Base-by-base conservation (phyloP, 1,140 invertebrate genomes). In the Harlomillsia oculata region DNA sequence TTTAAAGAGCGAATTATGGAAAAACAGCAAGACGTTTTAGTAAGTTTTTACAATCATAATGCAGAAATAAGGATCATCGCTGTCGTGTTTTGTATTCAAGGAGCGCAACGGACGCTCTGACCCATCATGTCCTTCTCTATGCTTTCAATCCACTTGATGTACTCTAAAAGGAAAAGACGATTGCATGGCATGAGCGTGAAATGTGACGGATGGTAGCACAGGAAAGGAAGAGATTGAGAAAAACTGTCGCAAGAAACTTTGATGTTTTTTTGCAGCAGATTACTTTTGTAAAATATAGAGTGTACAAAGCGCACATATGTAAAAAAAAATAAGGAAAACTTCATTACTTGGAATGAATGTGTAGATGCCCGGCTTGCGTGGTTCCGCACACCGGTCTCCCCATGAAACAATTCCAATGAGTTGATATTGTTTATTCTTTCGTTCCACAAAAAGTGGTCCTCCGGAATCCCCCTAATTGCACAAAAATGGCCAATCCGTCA, bases 401-500 rank as follows among this genome's bases (percentile, higher is more conserved):
- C 56, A 58, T 0, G 49, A 52, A n/a, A 58, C 56, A 14, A 58
- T 23, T 6, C 56, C 56, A 26, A 58, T 37, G 28, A 58, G 37
- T 18, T 25, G 21, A 9, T 40, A 37, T 21, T 58, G 43, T 8
- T 32, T 41, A 21, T 53, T 40, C 25, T 37, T 28, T 11, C 11
- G 9, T 44, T 43, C 46, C 1, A 58, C 43, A 46, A 58, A 58
- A 2, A 58, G 43, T 29, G 56, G 56, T 34, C 49, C 48, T 32
- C 53, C 55, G 40, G 44, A 49, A 28, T 57, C 55, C 20, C 55
- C 55, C 55, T 57, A n/a, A n/a, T n/a, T n/a, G n/a, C n/a, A n/a
- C n/a, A n/a, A n/a, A n/a, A n/a, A n/a, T n/a, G n/a, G n/a, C n/a
- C n/a, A n/a, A n/a, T n/a, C n/a, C n/a, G n/a, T n/a, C n/a, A n/a